phyloP scores from a whole-genome alignment of 2,888 invertebrate species.

The Trichacis sp. region DNA sequence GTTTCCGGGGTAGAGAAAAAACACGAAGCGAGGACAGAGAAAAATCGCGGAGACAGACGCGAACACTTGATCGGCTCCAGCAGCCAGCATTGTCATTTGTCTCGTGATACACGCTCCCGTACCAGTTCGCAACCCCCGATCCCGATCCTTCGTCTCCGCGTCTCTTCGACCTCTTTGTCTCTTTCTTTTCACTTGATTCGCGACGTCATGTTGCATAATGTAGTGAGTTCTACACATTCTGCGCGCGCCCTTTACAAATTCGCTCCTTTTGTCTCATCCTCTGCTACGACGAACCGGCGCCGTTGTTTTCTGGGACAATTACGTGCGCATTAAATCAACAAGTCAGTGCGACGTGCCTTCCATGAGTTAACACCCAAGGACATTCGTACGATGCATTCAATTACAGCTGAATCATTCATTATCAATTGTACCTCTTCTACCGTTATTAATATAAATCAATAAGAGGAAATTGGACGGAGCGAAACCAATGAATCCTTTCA shows the following conservation, averaged over 20 bases:
- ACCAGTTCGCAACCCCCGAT: constrained; percentile 48
- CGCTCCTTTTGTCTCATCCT: constrained; percentile 56
- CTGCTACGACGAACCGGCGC: constrained; percentile 2
- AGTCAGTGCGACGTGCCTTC: constrained; percentile 1
- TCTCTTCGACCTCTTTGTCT: constrained; percentile 25
- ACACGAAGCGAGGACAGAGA: constrained; percentile 9
- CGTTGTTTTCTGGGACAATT: constrained; percentile 7
- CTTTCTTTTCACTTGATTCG: constrained; percentile 24
- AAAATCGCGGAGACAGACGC: constrained; percentile 32
- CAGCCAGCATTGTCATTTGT: constrained; percentile 63
- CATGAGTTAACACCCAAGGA: constrained; percentile 5
- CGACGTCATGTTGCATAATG: constrained; percentile 41
- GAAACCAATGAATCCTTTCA: background rate
- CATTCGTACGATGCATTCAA: constrained; percentile 4
- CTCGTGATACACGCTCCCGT: constrained; percentile 52
- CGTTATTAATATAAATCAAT: constrained; percentile 1
- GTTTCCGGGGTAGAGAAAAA: too few species aligned
- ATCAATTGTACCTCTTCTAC: background rate
- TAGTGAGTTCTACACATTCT: constrained; percentile 38
- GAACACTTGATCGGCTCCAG: constrained; percentile 64
- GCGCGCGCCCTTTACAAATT: constrained; percentile 59
- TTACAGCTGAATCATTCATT: constrained; percentile 1
- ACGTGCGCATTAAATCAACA: constrained; percentile 1
- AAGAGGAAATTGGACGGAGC: background rate
- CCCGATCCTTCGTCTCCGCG: constrained; percentile 38